Conservation (phyloP, 30 jellyfish, hydroid and myxozoan genomes). For the Mastigias papua region DNA sequence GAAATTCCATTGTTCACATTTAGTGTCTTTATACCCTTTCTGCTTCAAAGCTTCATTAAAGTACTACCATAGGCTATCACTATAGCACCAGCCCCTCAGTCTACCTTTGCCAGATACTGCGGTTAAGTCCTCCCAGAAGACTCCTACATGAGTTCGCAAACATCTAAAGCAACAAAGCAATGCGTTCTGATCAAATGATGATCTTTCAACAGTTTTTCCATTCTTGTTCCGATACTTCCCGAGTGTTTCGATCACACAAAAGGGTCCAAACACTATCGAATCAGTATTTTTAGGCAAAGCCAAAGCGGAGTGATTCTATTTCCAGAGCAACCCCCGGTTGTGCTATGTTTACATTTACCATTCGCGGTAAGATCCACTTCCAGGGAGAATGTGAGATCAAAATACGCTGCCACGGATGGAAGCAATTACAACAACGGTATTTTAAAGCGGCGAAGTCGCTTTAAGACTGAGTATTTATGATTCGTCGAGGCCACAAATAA, state of each 20-base stretch:
- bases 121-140: too few species aligned
- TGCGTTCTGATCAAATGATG: not conserved
- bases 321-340: conserved; percentile 51
- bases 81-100: too few species aligned
- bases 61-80: too few species aligned
- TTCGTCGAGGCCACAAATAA: conserved; percentile 6
- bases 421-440: conserved; percentile 52
- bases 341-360: conserved; percentile 49
- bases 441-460: conserved; percentile 23
- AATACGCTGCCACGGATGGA: conserved; percentile 42
- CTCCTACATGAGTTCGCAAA: too few species aligned
- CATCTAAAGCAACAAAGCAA: not conserved
- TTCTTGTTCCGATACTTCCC: not conserved
- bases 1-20: too few species aligned
- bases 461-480: conserved; percentile 12
- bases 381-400: conserved; percentile 39
- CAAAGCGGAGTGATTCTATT: not conserved
- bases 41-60: too few species aligned
- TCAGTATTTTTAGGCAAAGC: conserved; percentile 4
- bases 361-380: conserved; percentile 55
- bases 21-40: too few species aligned
- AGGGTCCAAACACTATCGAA: too few species aligned
- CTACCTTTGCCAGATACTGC: too few species aligned
- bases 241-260: too few species aligned
- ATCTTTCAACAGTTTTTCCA: not conserved